These are phyloP conservation scores for Nannoperca australis DNA, from an alignment of 2,797 vertebrate species.

Conservation along the genomic window DNA sequence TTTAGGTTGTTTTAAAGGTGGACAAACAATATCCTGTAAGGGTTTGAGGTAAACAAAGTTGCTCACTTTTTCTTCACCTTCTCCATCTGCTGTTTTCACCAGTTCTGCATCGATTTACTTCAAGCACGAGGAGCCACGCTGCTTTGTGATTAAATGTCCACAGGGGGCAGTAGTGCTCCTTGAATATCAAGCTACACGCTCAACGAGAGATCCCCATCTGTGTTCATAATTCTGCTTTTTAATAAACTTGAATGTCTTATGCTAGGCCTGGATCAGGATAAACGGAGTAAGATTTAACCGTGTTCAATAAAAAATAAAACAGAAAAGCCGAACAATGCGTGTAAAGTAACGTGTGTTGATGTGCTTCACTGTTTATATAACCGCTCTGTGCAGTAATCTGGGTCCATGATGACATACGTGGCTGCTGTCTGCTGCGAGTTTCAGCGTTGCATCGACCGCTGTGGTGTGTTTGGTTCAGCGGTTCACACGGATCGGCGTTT, in stretches of 20 bases:
- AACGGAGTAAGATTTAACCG: fast-evolving
- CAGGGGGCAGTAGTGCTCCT: conserved; percentile 72
- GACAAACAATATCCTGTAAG: neutral
- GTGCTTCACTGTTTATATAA: conserved; percentile 70
- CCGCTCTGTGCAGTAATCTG: conserved; percentile 21
- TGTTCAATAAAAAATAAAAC: neutral
- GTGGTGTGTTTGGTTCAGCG: conserved; percentile 1
- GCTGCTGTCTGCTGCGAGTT: conserved; percentile 52
- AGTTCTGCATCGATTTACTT: conserved; percentile 6
- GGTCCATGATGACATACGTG: conserved; percentile 62
- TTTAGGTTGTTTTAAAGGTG: neutral
- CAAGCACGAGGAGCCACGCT: neutral
- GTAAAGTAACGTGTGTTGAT: conserved; percentile 15
- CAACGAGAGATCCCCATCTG: neutral
- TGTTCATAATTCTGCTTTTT: neutral
- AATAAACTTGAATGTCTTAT: neutral
- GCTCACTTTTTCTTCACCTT: neutral
- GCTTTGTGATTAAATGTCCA: conserved; percentile 51
- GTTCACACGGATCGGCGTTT: conserved; percentile 1
- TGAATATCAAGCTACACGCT: conserved; percentile 1
- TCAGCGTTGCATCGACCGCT: conserved; percentile 36
- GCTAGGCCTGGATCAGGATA: neutral
- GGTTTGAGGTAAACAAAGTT: neutral
- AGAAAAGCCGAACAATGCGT: neutral
- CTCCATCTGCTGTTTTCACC: neutral